Conservation (phyloP, 2,888 invertebrate species). For the Eupelmus urozonus region DNA sequence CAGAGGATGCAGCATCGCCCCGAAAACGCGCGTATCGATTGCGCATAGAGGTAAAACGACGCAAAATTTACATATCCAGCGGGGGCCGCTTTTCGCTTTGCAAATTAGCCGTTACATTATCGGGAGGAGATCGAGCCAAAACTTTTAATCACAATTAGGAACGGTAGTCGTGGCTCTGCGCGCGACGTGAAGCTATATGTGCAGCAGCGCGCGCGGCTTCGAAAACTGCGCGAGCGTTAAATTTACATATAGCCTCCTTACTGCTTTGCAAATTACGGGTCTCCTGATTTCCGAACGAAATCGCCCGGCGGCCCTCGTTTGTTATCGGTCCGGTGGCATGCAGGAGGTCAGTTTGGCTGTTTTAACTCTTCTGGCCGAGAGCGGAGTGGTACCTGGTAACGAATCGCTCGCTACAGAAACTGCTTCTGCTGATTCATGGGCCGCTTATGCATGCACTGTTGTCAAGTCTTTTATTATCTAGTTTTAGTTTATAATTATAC, state of each 20-base stretch:
- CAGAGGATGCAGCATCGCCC: background rate
- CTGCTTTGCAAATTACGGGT: slow-evolving; percentile 26
- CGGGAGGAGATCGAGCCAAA: slow-evolving; percentile 18
- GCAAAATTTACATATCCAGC: slow-evolving; percentile 25
- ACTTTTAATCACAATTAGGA: slow-evolving; percentile 50
- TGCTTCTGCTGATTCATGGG: no score
- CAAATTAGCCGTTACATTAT: slow-evolving; percentile 34
- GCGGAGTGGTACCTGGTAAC: no score
- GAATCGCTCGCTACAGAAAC: no score
- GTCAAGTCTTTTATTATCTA: no score
- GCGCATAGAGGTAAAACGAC: background rate
- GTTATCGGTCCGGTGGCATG: slow-evolving; percentile 3
- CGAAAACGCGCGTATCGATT: slow-evolving; percentile 5
- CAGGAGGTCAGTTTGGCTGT: no score
- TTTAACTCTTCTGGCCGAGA: no score
- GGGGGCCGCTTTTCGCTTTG: background rate
- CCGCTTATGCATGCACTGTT: no score
- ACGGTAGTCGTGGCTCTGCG: no score
- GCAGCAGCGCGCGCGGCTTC: no score
- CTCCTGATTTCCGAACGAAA: slow-evolving; percentile 33
- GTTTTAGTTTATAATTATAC: no score
- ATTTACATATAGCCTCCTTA: slow-evolving; percentile 48
- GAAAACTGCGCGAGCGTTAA: slow-evolving; percentile 11
- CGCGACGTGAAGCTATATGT: no score
- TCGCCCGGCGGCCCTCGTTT: slow-evolving; percentile 28